Evolutionary conservation across 2,113 vertebrate genomes (phyloP).

Genomic region (Cyprinus carpio): DNA sequence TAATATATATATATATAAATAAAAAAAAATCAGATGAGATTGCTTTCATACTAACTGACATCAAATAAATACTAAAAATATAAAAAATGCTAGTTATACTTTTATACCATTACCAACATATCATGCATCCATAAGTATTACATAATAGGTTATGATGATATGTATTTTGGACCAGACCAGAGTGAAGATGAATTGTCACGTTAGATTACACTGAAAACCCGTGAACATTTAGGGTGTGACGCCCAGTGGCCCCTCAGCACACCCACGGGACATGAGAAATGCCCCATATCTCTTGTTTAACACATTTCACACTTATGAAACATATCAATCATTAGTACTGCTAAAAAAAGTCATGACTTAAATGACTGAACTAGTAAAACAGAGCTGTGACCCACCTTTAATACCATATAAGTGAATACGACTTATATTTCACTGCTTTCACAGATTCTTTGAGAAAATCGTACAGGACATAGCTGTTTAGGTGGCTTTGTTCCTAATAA

Average conservation of each 20-base stretch:
- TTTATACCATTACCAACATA: background rate
- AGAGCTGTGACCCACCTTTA: background rate
- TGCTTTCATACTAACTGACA: background rate
- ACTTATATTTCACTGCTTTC: background rate
- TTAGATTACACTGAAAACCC: conserved; percentile 20
- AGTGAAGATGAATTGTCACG: background rate
- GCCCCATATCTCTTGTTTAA: conserved; percentile 30
- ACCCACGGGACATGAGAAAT: conserved; percentile 1
- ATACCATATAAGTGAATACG: background rate
- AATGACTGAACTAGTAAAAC: background rate
- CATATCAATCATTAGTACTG: background rate
- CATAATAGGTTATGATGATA: background rate
- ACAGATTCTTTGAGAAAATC: background rate
- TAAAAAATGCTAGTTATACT: background rate
- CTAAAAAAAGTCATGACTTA: background rate
- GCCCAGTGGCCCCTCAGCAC: background rate
- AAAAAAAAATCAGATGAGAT: background rate
- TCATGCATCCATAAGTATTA: background rate
- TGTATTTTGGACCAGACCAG: background rate
- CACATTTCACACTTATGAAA: conserved; percentile 31
- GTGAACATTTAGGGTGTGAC: conserved; percentile 25
- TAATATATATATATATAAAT: too few relatives aligned
- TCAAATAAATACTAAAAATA: background rate
- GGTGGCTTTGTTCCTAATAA: background rate
- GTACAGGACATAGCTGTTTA: background rate